Evolutionary conservation across 2,113 vertebrate species (phyloP), one percentile per base, ranked within the genome.

Genomic region (Paedocypris sp.): DNA sequence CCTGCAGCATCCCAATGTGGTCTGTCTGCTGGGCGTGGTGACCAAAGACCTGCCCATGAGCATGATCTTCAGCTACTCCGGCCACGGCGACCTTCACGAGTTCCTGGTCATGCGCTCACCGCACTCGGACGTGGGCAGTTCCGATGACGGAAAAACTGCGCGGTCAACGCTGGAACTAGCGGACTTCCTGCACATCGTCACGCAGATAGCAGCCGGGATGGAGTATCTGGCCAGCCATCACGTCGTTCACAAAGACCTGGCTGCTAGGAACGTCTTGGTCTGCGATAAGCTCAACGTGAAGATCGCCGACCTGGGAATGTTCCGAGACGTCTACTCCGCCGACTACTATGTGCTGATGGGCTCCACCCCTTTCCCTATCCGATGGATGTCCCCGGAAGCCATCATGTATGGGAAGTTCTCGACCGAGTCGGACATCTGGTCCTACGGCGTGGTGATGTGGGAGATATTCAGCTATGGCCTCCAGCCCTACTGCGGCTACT

Each of bases 351-450:
- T 89, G 68, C 77, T 96, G 26, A 80, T 88, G 77, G 91, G 92
- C 5, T 83, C 82, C 22, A 86, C 80, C 2, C 86, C 88, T 36
- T 89, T 98, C 58, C 95, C 95, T 9, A 87, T 99, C 31, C 87
- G 95, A 8, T 99, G 95, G 95, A 96, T 99, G 93, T 89, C 93
- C 3, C 90, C 94, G 1, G 95, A 99, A 70, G 93, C 94, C 5
- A 86, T 98, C n/a, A 79, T 85, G 70, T 95, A 91, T 2, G 92
- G 94, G 35, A 95, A 93, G 71, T 91, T 97, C 72, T 92, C 92
- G 41, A 81, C 90, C 1, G 94, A 98, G 79, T 99, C 95, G 0
- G 94, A 99, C 79, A 90, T 97, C 75, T 99, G 95, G 95, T 89
- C 95, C 4, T 99, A 91, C 0, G 94, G 95, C 1, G 92, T 99